A percentile compares a stretch with the other conserved stretches of the same genome.
Evolutionary conservation across 64 coral and sea anemone species (phyloP).

Genomic region (Actinia equina): DNA sequence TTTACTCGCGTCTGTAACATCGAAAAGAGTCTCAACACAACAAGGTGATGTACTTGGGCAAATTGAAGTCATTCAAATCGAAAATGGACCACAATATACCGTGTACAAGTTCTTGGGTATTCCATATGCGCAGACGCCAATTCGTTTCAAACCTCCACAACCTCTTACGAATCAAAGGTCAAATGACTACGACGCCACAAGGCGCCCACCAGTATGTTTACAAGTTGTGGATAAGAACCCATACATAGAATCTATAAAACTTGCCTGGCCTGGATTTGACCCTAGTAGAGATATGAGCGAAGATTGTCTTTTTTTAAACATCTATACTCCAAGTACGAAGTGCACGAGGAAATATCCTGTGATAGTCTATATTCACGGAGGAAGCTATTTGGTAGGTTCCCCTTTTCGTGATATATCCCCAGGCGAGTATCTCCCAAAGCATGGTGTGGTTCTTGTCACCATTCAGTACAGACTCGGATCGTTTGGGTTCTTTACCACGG

Average conservation of each 20-base stretch:
- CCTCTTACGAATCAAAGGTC: slow-evolving; percentile 1
- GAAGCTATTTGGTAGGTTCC: too few species aligned
- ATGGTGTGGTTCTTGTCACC: too few species aligned
- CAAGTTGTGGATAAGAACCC: too few species aligned
- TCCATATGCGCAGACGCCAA: slow-evolving; percentile 39
- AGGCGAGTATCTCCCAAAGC: too few species aligned
- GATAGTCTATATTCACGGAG: slow-evolving; percentile 61
- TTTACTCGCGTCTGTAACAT: too few species aligned
- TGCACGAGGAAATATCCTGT: slow-evolving; percentile 35
- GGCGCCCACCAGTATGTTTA: too few species aligned
- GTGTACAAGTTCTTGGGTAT: slow-evolving; percentile 57
- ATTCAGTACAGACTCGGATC: too few species aligned
- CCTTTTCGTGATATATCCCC: slow-evolving; percentile 45
- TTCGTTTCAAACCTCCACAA: background rate
- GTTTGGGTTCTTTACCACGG: too few species aligned
- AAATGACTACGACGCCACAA: too few species aligned
- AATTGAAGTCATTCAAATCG: slow-evolving; percentile 2
- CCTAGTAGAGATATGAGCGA: slow-evolving; percentile 41
- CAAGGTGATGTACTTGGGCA: slow-evolving; percentile 8
- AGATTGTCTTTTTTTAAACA: slow-evolving; percentile 58
- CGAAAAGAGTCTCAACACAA: too few species aligned
- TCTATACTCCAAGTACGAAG: slow-evolving; percentile 41
- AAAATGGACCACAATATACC: slow-evolving; percentile 1
- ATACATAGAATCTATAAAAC: too few species aligned
- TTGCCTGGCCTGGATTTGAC: too few species aligned